Percentiles rank a stretch among this genome's conserved stretches.
These are phyloP conservation scores for Xylophagus ater DNA, from an alignment of 2,888 invertebrate genomes.

Conservation along the genomic window DNA sequence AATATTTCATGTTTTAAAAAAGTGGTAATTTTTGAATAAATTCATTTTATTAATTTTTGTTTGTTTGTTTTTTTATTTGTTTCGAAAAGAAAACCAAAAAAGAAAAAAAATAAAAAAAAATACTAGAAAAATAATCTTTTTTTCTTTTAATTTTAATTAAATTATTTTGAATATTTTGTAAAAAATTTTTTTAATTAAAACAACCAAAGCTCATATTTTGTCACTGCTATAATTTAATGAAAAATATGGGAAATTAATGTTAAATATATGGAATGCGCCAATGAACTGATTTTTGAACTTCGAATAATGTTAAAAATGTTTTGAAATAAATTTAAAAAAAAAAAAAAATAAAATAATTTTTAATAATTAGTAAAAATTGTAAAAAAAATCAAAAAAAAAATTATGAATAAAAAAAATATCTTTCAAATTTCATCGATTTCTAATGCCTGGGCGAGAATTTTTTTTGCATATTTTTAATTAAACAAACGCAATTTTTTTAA, in stretches of 20 bases:
- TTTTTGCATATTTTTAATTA: conserved; percentile 10
- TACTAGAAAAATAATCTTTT: no score
- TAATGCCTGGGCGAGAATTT: conserved; percentile 25
- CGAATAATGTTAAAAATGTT: neutral
- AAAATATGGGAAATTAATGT: conserved; percentile 5
- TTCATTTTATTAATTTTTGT: no score
- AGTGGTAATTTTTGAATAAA: no score
- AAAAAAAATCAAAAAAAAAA: no score
- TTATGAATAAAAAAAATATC: conserved; percentile 10
- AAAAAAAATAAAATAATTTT: neutral
- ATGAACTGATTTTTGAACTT: conserved; percentile 24
- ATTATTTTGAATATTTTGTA: conserved; percentile 4
- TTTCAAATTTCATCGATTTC: conserved; percentile 31
- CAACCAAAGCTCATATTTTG: conserved; percentile 1
- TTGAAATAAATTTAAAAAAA: neutral
- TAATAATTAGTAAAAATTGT: neutral
- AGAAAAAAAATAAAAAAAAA: neutral
- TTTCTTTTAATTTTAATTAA: no score
- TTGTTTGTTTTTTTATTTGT: no score
- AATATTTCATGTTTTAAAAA: no score
- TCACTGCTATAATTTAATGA: conserved; percentile 2
- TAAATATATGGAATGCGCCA: conserved; percentile 15
- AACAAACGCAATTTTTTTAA: conserved; percentile 11
- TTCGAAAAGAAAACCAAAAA: no score
- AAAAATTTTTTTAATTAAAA: conserved; percentile 1